Base-by-base conservation (phyloP, 2,888 invertebrate genomes). In the Drosophila robusta region DNA sequence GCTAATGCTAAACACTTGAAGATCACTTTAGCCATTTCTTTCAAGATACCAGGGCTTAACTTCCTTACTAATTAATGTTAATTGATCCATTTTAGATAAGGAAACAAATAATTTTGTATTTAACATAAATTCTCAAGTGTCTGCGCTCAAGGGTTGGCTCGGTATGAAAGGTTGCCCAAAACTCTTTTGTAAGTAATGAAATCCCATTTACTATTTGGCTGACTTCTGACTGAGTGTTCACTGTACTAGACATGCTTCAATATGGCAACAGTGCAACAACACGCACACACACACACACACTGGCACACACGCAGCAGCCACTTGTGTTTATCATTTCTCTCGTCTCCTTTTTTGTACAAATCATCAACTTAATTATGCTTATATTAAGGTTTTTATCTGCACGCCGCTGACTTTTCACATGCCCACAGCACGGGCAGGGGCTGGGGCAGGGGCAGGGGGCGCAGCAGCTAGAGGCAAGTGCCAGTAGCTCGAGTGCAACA, bases 311-410 rank as follows among this genome's bases (percentile, higher is more conserved):
- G 42, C 67, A 44, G 50, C 58, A 49, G 72, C 70, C 74, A 80
- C 80, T 80, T 82, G 80, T 82, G 80, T 82, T 80, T 82, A 80
- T 80, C 80, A 82, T 80, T 77, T 83, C 68, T 64, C 78, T 77
- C 80, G 65, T 80, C 78, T 70, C 75, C 82, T 79, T 80, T 81
- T 78, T 88, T 89, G 80, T 89, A 84, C 82, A 87, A 89, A 87
- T 89, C 88, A 88, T 89, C 89, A 87, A 88, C 89, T 89, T 89
- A 88, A 88, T 88, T 88, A 88, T 89, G 87, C 88, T 84, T 85
- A 84, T 87, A 85, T 84, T 84, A 87, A 89, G 82, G 82, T 85
- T 88, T 84, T 77, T 80, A 84, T 87, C 82, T 85, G 85, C 80
- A 82, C 80, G 86, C 70, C 63, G 75, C 69, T 65, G 78, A 78